These are phyloP conservation scores for Microtus montanus DNA, from an alignment of 2,113 vertebrate species.

Conservation along the genomic window DNA sequence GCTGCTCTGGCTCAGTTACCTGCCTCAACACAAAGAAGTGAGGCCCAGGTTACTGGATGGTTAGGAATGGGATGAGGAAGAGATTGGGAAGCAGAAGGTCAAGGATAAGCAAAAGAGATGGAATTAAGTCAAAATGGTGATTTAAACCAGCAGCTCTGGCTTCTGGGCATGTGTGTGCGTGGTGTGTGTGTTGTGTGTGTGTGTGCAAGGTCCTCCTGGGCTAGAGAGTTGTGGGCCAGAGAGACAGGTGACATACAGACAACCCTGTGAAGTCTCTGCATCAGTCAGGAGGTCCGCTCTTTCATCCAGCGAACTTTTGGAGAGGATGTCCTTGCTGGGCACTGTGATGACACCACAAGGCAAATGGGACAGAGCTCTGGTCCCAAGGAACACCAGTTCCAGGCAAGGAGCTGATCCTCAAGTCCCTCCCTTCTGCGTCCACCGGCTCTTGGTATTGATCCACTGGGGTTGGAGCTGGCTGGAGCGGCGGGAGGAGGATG, in stretches of 20 bases:
- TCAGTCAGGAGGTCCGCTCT: background rate
- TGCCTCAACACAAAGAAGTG: background rate
- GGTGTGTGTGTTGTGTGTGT: background rate
- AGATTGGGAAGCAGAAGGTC: slow-evolving; percentile 3
- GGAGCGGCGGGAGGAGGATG: slow-evolving; percentile 32
- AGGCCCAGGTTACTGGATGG: background rate
- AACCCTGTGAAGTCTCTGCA: background rate
- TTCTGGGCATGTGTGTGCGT: background rate
- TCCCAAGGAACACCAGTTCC: background rate
- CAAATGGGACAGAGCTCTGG: background rate
- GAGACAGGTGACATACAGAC: fast-evolving
- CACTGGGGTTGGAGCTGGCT: background rate
- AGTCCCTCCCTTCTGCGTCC: background rate
- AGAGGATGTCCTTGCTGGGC: background rate
- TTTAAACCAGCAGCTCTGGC: background rate
- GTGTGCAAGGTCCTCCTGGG: background rate
- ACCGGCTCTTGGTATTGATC: slow-evolving; percentile 45
- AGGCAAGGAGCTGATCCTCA: background rate
- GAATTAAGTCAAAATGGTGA: background rate
- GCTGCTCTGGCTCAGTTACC: background rate
- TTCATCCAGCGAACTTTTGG: background rate
- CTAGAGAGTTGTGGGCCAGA: background rate
- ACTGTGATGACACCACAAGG: background rate
- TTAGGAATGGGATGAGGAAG: background rate
- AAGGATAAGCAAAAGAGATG: background rate